Evolutionary conservation across 2,113 vertebrate genomes (phyloP), one percentile per base, ranked within the genome.

Genomic region (Etheostoma spectabile): DNA sequence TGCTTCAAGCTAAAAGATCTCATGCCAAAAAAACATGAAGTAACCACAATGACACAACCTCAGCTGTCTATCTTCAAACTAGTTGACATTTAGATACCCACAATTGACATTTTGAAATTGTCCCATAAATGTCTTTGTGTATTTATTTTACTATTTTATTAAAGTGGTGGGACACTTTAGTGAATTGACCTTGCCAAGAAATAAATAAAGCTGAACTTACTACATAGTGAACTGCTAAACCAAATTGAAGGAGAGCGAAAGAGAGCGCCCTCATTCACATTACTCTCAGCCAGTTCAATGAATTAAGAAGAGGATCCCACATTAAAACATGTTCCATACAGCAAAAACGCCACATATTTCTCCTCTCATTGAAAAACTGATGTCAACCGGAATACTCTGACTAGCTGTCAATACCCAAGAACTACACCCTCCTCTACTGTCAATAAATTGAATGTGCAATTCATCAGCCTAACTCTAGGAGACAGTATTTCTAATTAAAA

Each of bases 401-500:
- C 75, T 82, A 85, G 73, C 57, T 90, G 89, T 90, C 88, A 63
- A 86, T 88, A 76, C 48, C 65, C 62, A 64, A 86, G 88, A 88
- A 91, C 87, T 88, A 91, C 86, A 80, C 74, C 77, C 74, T 68
- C 73, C 64, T 74, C 76, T 18, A n/a, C 74, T 49, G 85, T 88
- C 92, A 89, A 94, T 95, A 88, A 87, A 93, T 72, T 79, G 89
- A 93, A 91, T 86, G 93, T 89, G 94, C 89, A 88, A 96, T 96
- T 95, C 93, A 96, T 95, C 90, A 93, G 88, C 90, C 90, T 71
- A 82, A 83, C 90, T 94, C 83, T 92, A 87, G 55, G 93, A 95
- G 91, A 92, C 90, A 95, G 95, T 95, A 96, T 95, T 96, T 95
- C 95, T 96, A 97, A 97, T 96, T 96, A 95, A 97, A 96, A 95